A percentile compares a stretch with the other conserved stretches of the same genome.
phyloP scores from a whole-genome alignment of 2,797 vertebrate species.

The Chromis chromis region DNA sequence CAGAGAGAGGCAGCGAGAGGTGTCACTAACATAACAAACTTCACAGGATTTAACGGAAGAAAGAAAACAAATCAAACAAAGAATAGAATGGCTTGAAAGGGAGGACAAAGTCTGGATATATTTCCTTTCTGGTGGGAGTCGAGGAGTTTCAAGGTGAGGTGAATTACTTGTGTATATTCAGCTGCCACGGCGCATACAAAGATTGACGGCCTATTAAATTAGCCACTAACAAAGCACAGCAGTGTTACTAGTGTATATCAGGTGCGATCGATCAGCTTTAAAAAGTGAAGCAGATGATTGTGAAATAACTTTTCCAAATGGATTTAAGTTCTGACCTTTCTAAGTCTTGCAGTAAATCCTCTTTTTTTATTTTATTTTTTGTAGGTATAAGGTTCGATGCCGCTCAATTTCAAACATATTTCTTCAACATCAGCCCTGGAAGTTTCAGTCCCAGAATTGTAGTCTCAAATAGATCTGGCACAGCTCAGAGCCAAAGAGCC shows the following conservation, averaged over 20 bases:
- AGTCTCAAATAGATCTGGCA: constrained; percentile 73
- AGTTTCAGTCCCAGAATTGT: constrained; percentile 53
- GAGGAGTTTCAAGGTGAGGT: constrained; percentile 74
- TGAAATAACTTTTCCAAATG: constrained; percentile 65
- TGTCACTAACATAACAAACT: constrained; percentile 54
- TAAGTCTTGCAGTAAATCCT: constrained; percentile 55
- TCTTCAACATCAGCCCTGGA: constrained; percentile 53
- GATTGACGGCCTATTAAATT: constrained; percentile 63
- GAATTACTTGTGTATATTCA: constrained; percentile 54
- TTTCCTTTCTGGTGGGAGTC: constrained; percentile 51
- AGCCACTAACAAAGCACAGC: constrained; percentile 59
- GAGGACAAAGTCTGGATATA: constrained; percentile 44
- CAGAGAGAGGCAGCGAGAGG: constrained; percentile 57
- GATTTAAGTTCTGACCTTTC: constrained; percentile 61
- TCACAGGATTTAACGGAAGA: constrained; percentile 44
- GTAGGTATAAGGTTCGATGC: constrained; percentile 39
- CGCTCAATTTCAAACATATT: constrained; percentile 68
- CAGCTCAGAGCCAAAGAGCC: constrained; percentile 68
- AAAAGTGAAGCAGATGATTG: constrained; percentile 50
- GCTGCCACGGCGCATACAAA: constrained; percentile 26
- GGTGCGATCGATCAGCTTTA: constrained; percentile 51
- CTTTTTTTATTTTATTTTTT: background rate
- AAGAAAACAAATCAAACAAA: constrained; percentile 32
- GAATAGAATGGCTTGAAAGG: constrained; percentile 59
- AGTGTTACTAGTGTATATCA: constrained; percentile 38